Evolutionary conservation across 1,140 invertebrate species (phyloP), one percentile per base, ranked within the genome.

Genomic region (Caerostris extrusa): DNA sequence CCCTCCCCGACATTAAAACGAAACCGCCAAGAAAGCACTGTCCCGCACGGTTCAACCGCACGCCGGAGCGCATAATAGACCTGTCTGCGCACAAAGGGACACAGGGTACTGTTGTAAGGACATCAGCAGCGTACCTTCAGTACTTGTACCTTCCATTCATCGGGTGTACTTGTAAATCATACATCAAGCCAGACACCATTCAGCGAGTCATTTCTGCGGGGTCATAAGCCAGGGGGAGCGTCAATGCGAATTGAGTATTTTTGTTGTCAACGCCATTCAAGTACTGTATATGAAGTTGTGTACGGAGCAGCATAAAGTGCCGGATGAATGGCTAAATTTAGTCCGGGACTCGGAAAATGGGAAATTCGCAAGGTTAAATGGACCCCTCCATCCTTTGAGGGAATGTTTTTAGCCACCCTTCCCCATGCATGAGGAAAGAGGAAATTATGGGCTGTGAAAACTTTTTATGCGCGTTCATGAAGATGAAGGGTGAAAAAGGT

Each of bases 81-180:
- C 85, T 87, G 85, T 87, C 85, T 64, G 60, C 85, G 0, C 58
- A 87, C 85, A 87, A 87, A 61, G 17, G 34, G 10, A 34, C 57
- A 61, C 34, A 87, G 19, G 12, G 34, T 8, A 34, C 19, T 12
- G 60, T 50, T 61, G 60, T 87, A 67, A 67, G 50, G 85, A 87
- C 85, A 87, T 87, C 85, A 87, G 53, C 60, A 87, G 14, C 60
- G 85, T 61, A 60, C 85, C 71, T 77, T 77, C 71, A 64, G 57
- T 90, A 67, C 89, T 90, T 90, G 89, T 90, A 90, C 56, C 89
- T n/a, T 71, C 89, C 57, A 90, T 90, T 90, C 89, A 90, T 3
- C 53, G 19, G 81, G 56, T 90, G 19, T 14, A 90, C 89, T 90
- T 90, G 89, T 81, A 90, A 90, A 90, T 90, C 89, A 90, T 90